Conservation (phyloP, 2,888 invertebrate species). For the Smittia aterrima region DNA sequence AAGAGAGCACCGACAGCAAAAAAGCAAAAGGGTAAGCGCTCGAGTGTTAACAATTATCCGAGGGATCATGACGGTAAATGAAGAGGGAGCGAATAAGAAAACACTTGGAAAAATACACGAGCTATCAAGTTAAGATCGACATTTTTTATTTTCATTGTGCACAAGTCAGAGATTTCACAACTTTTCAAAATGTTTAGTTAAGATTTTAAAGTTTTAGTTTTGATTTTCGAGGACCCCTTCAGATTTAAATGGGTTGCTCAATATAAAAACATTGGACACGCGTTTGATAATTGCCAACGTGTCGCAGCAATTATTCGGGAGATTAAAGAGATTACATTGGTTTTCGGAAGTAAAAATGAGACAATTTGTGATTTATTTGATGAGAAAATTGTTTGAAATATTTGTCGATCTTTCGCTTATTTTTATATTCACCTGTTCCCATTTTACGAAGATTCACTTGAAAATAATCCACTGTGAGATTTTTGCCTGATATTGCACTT, state of each 20-base stretch:
- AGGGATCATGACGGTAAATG: background rate
- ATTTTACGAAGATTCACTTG: conserved; percentile 31
- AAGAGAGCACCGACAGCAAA: conserved; percentile 23
- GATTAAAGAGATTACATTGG: too few species aligned
- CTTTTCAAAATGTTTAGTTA: background rate
- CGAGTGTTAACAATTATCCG: conserved; percentile 18
- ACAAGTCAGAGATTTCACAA: background rate
- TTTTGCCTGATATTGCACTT: too few species aligned
- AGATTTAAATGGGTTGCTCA: too few species aligned
- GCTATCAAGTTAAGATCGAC: background rate
- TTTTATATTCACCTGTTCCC: conserved; percentile 38
- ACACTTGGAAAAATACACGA: conserved; percentile 30
- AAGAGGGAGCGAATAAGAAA: conserved; percentile 10
- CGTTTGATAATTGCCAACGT: too few species aligned
- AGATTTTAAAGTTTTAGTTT: background rate
- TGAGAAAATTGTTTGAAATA: too few species aligned
- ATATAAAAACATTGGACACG: too few species aligned
- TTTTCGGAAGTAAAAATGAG: too few species aligned
- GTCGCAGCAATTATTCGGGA: too few species aligned
- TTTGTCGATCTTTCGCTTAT: too few species aligned
- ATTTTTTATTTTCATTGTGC: background rate
- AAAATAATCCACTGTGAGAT: conserved; percentile 35
- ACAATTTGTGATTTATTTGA: too few species aligned
- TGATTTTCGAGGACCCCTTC: too few species aligned
- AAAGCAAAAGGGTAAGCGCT: conserved; percentile 39